Evolutionary conservation across 1,140 invertebrate species (phyloP).

Genomic region (Cotesia glomerata): DNA sequence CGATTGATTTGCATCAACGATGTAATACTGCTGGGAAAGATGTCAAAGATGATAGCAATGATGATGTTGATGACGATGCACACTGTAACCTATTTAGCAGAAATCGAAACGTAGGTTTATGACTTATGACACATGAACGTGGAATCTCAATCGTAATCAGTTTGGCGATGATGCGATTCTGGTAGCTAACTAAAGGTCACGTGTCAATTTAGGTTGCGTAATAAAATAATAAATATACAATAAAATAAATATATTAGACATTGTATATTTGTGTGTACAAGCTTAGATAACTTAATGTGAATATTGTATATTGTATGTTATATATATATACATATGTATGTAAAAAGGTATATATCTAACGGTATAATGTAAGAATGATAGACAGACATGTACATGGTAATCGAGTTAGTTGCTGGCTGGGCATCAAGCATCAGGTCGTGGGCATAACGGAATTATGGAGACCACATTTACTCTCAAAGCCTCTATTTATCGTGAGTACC

Average conservation of each 20-base stretch:
- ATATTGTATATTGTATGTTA: no score
- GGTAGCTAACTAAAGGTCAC: conserved; percentile 19
- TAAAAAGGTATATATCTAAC: conserved; percentile 32
- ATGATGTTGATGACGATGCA: no score
- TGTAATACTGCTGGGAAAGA: neutral
- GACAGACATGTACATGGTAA: conserved; percentile 21
- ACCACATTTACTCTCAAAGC: conserved; percentile 26
- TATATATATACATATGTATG: neutral
- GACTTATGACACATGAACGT: neutral
- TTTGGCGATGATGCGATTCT: neutral
- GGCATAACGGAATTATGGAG: conserved; percentile 28
- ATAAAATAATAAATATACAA: conserved; percentile 23
- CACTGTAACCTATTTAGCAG: no score
- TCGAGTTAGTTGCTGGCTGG: conserved; percentile 21
- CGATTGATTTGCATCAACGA: no score
- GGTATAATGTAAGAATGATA: conserved; percentile 33
- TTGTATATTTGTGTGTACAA: no score
- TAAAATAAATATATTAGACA: no score
- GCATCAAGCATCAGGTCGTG: neutral
- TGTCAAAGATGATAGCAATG: neutral
- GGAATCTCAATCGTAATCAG: neutral
- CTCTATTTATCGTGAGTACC: conserved; percentile 32
- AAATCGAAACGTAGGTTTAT: neutral
- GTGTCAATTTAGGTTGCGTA: conserved; percentile 22
- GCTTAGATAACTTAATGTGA: no score